Evolutionary conservation across 2,113 vertebrate genomes (phyloP).

Genomic region (Sander lucioperca): DNA sequence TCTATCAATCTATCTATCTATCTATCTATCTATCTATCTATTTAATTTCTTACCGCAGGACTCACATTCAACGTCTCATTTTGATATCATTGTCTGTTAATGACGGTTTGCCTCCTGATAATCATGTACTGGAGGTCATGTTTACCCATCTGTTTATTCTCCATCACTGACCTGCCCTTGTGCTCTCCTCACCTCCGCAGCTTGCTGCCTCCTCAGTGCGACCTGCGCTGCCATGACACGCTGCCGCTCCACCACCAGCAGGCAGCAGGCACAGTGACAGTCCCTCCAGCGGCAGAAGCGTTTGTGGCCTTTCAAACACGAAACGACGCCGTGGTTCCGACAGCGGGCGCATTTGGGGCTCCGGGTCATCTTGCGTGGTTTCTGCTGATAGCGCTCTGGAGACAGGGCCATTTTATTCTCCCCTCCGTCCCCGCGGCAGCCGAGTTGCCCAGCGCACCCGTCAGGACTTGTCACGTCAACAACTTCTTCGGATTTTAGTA

Average conservation of each 20-base stretch:
- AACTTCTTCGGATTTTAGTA: slow-evolving; percentile 62
- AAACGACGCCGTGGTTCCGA: slow-evolving; percentile 88
- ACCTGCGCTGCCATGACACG: slow-evolving; percentile 89
- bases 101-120: background rate
- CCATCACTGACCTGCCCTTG: slow-evolving; percentile 58
- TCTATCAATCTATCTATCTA: no score
- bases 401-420: slow-evolving; percentile 32
- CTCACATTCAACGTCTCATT: background rate
- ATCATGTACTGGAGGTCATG: background rate
- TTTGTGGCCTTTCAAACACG: slow-evolving; percentile 87
- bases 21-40: no score
- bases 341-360: slow-evolving; percentile 89
- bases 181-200: slow-evolving; percentile 80
- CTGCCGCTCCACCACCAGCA: slow-evolving; percentile 87
- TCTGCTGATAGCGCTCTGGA: slow-evolving; percentile 59
- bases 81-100: background rate
- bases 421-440: slow-evolving; percentile 27
- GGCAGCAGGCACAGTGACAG: slow-evolving; percentile 85
- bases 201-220: slow-evolving; percentile 86
- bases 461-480: slow-evolving; percentile 78
- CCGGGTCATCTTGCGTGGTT: slow-evolving; percentile 78
- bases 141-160: background rate
- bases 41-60: background rate
- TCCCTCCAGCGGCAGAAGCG: slow-evolving; percentile 88
- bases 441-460: slow-evolving; percentile 54